Evolutionary conservation across 2,113 vertebrate species (phyloP), one percentile per base, ranked within the genome.

Genomic region (Apteryx mantelli): DNA sequence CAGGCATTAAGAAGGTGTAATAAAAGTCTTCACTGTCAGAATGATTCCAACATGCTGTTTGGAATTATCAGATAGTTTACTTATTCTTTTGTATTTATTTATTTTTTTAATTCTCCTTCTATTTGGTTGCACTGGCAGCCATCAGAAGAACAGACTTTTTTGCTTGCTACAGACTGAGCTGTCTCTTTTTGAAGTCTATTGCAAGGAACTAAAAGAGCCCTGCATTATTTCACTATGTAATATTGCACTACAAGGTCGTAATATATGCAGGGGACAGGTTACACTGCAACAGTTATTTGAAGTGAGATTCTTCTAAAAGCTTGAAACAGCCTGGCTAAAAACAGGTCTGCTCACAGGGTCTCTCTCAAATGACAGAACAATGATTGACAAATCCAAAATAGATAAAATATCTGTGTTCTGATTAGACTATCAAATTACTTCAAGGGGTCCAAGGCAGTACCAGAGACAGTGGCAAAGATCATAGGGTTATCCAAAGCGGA

Each of bases 1-100:
- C 98, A 97, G 98, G 98, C 98, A 96, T 80, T 96, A 95, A 3
- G 18, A 98, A 84, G 80, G 92, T 96, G 89, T 86, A 97, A 93
- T 89, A 95, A 61, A 95, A 97, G 82, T 86, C 95, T 96, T 98
- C 89, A 97, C 91, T 96, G 93, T 95, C 81, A 92, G 94, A 96
- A 94, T 84, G 88, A 95, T 69, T 97, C 95, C 87, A 69, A 44
- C 65, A 91, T 79, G 94, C 88, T 84, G 90, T 68, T 50, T 87
- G 86, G 82, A 96, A 96, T 89, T 83, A 74, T 82, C 78, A 85
- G 79, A 91, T 15, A 44, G 82, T 81, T 93, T 77, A 91, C 82
- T 96, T 75, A 75, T 77, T 76, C 66, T 89, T 86, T 74, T 61
- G 50, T 61, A 55, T 86, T 89, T 89, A 68, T 42, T 42, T 42